phyloP scores from a whole-genome alignment of 2,888 invertebrate species.

The Ophion slaviceki region DNA sequence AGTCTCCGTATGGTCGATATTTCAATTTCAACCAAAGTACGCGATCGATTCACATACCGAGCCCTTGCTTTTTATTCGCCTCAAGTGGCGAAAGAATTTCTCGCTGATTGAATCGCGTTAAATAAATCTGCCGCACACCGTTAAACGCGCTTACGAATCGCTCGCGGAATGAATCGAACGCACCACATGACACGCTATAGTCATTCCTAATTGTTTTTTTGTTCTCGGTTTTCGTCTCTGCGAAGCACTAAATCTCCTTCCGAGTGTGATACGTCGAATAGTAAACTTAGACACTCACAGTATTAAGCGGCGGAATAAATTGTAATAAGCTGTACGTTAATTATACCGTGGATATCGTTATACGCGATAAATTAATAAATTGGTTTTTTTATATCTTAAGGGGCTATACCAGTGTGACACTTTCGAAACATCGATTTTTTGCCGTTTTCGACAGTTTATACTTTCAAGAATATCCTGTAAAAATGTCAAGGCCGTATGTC shows the following conservation, averaged over 20 bases:
- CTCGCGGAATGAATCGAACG: conserved; percentile 31
- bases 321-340: conserved; percentile 59
- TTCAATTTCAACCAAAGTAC: conserved; percentile 33
- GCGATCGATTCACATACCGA: conserved; percentile 1
- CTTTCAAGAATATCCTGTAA: no score
- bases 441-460: no score
- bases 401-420: no score
- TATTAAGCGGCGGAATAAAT: conserved; percentile 67
- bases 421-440: no score
- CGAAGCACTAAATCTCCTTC: conserved; percentile 37
- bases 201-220: conserved; percentile 24
- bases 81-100: neutral
- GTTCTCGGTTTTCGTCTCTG: neutral
- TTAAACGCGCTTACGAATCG: conserved; percentile 11
- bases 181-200: conserved; percentile 46
- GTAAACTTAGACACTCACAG: conserved; percentile 66
- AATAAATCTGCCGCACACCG: neutral
- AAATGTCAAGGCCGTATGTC: no score
- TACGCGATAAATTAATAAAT: conserved; percentile 63
- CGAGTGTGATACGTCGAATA: conserved; percentile 58
- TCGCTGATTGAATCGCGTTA: neutral
- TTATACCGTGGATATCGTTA: conserved; percentile 54
- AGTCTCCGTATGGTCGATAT: neutral
- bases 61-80: neutral
- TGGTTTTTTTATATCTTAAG: conserved; percentile 59